phyloP scores from a whole-genome alignment of 2,797 vertebrate genomes.

The Apogon hyalosoma region DNA sequence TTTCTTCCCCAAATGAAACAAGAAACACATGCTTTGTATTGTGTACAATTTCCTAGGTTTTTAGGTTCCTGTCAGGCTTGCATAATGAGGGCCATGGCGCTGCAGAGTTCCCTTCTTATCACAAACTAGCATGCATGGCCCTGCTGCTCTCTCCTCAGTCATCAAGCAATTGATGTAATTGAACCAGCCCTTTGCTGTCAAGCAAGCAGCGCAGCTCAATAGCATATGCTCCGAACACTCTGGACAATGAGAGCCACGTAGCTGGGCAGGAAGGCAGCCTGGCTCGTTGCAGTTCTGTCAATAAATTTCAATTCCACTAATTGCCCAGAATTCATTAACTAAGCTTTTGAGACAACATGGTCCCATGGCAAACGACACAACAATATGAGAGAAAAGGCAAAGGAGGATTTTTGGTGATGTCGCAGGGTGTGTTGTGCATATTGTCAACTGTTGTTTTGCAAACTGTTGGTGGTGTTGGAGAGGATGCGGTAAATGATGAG shows the following conservation, averaged over 20 bases:
- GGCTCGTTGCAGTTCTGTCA: constrained; percentile 88
- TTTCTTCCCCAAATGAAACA: constrained; percentile 78
- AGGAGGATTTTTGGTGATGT: constrained; percentile 52
- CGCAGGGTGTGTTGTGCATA: constrained; percentile 30
- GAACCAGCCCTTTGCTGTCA: constrained; percentile 91
- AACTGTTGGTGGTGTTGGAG: constrained; percentile 50
- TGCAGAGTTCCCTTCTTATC: constrained; percentile 96
- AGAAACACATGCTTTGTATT: constrained; percentile 88
- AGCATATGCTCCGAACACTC: constrained; percentile 87
- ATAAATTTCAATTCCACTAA: constrained; percentile 99
- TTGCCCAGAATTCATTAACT: constrained; percentile 95
- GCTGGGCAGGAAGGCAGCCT: constrained; percentile 77
- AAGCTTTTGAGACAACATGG: constrained; percentile 84
- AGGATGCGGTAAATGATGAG: constrained; percentile 34
- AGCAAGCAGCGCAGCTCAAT: constrained; percentile 88
- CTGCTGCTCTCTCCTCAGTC: constrained; percentile 93
- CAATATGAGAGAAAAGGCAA: constrained; percentile 74
- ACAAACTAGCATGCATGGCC: constrained; percentile 96
- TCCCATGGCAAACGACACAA: constrained; percentile 78
- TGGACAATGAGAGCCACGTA: constrained; percentile 92
- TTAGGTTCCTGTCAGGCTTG: constrained; percentile 80
- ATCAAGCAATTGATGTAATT: constrained; percentile 96
- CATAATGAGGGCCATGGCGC: constrained; percentile 85
- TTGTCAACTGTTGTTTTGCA: constrained; percentile 62
- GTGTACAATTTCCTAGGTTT: constrained; percentile 78